Evolutionary conservation across 2,888 invertebrate species (phyloP).

Genomic region (Mylabris sibirica): DNA sequence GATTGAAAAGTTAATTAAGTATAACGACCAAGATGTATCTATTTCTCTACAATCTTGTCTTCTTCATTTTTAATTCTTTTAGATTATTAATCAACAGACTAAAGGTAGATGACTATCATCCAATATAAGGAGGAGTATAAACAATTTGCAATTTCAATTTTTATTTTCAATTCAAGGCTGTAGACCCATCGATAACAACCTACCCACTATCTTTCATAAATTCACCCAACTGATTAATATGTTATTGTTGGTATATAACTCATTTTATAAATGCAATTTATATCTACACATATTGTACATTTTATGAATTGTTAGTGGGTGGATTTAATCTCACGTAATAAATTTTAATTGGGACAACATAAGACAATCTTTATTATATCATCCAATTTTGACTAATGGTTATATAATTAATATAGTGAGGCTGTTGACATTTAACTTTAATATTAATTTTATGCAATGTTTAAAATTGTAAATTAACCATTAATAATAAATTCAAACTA

Average conservation of each 20-base stretch:
- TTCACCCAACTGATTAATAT: slow-evolving; percentile 8
- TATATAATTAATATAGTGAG: neutral
- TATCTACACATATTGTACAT: neutral
- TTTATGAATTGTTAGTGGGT: slow-evolving; percentile 10
- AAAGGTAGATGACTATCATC: neutral
- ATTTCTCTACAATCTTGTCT: neutral
- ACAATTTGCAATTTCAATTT: slow-evolving; percentile 13
- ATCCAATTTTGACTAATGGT: neutral
- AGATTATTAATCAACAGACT: neutral
- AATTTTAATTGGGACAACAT: slow-evolving; percentile 3
- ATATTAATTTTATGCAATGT: neutral
- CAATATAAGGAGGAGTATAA: neutral
- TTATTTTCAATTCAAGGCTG: neutral
- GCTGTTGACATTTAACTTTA: slow-evolving; percentile 11
- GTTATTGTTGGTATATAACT: neutral
- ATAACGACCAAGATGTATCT: neutral
- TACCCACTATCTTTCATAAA: slow-evolving; percentile 3
- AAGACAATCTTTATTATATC: neutral
- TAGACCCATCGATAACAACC: slow-evolving; percentile 13
- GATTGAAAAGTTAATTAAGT: slow-evolving; percentile 2
- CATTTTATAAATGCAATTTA: slow-evolving; percentile 15
- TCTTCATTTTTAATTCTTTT: neutral
- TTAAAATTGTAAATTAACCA: neutral
- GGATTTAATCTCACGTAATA: slow-evolving; percentile 11
- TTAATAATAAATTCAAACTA: neutral